Evolutionary conservation across 2,888 invertebrate species (phyloP).

Genomic region (Scaeva pyrastri): DNA sequence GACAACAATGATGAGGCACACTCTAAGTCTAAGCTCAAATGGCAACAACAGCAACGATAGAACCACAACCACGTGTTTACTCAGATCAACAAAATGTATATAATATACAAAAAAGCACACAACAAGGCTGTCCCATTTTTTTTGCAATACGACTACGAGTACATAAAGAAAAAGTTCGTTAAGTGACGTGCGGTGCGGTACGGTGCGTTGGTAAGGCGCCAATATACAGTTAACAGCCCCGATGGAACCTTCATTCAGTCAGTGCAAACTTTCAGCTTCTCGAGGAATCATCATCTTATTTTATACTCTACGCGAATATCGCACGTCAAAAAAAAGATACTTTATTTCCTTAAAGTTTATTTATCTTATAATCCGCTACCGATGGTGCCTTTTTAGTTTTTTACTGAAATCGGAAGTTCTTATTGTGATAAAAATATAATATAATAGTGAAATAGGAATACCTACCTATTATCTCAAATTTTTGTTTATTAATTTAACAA

Average conservation of each 20-base stretch:
- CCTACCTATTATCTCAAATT: background rate
- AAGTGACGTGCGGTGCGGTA: conserved; percentile 45
- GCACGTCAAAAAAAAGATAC: conserved; percentile 1
- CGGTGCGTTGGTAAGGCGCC: conserved; percentile 51
- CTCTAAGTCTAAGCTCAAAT: background rate
- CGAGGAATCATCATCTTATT: conserved; percentile 13
- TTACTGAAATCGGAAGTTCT: conserved; percentile 28
- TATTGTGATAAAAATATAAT: conserved; percentile 15
- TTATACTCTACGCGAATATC: background rate
- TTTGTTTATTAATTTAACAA: background rate
- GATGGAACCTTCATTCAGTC: conserved; percentile 49
- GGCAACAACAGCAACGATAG: conserved; percentile 28
- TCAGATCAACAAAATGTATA: background rate
- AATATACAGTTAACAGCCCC: conserved; percentile 54
- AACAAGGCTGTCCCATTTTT: conserved; percentile 32
- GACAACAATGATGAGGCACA: conserved; percentile 11
- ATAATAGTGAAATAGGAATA: background rate
- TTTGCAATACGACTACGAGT: background rate
- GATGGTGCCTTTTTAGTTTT: no score
- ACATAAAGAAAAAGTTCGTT: conserved; percentile 58
- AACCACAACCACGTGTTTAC: conserved; percentile 55
- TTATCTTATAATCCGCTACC: background rate
- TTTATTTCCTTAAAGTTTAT: conserved; percentile 7
- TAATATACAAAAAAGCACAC: conserved; percentile 30
- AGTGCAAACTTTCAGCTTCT: conserved; percentile 44